Evolutionary conservation across 2,113 vertebrate species (phyloP).

Genomic region (Ptilorrhoa leucosticta): DNA sequence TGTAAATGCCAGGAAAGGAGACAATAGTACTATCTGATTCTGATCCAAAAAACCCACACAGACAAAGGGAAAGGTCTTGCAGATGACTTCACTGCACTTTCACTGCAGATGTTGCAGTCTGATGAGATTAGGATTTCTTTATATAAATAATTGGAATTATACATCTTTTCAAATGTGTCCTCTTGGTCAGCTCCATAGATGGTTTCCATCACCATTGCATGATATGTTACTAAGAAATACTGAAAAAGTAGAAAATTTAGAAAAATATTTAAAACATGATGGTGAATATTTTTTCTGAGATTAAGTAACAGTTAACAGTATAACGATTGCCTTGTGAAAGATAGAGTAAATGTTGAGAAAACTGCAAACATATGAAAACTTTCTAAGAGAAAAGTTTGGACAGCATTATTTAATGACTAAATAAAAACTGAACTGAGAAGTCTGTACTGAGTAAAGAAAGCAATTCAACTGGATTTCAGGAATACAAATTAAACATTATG

Average conservation of each 20-base stretch:
- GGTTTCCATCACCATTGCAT: neutral
- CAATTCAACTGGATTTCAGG: neutral
- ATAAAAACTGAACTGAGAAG: neutral
- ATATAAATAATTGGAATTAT: neutral
- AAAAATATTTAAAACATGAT: neutral
- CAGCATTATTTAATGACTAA: neutral
- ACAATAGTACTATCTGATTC: neutral
- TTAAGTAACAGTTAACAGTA: neutral
- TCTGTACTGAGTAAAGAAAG: neutral
- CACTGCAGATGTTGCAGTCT: neutral
- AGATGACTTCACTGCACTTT: neutral
- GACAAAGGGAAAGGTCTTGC: neutral
- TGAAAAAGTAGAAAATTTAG: neutral
- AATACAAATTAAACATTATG: neutral
- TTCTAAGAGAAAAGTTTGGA: neutral
- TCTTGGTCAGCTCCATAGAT: neutral
- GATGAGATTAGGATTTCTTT: neutral
- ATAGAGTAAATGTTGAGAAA: neutral
- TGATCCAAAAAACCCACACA: neutral
- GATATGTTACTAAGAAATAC: neutral
- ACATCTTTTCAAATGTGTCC: neutral
- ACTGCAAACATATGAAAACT: neutral
- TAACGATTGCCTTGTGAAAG: neutral
- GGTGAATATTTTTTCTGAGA: neutral
- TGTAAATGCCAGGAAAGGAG: neutral